A percentile compares a stretch with the other conserved stretches of the same genome.
Conservation (phyloP, 2,113 vertebrate species). For the Columbina picui region DNA sequence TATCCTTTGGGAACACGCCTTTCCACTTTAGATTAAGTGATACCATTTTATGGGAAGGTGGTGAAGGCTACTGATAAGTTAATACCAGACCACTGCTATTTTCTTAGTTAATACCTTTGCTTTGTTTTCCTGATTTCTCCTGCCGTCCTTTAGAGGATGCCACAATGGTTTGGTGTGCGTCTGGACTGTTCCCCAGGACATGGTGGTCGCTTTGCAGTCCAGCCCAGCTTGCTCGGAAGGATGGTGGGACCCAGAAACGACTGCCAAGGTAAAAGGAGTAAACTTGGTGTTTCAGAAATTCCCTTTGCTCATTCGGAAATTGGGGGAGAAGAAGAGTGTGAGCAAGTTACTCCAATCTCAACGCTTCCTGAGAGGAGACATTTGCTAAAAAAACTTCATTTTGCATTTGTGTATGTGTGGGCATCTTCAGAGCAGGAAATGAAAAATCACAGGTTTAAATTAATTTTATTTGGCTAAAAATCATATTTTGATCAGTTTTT, state of each 20-base stretch:
- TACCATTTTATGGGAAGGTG: background rate
- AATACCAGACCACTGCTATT: background rate
- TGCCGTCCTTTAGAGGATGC: slow-evolving; percentile 84
- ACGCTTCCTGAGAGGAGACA: background rate
- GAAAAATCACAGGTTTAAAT: background rate
- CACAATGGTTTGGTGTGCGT: slow-evolving; percentile 94
- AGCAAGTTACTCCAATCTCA: background rate
- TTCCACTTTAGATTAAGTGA: background rate
- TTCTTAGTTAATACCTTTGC: background rate
- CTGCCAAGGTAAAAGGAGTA: slow-evolving; percentile 64
- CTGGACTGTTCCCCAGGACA: slow-evolving; percentile 90
- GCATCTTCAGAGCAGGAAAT: background rate
- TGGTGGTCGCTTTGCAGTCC: slow-evolving; percentile 73
- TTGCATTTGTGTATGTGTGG: background rate
- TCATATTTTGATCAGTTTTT: background rate
- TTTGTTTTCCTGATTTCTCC: slow-evolving; percentile 26
- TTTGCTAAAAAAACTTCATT: background rate
- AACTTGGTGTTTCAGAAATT: background rate
- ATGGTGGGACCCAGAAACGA: slow-evolving; percentile 87
- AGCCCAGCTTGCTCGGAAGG: slow-evolving; percentile 77
- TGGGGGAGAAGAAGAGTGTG: background rate
- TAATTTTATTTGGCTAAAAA: background rate
- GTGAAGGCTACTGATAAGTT: background rate
- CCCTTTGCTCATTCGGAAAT: background rate
- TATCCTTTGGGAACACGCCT: background rate